Evolutionary conservation across 2,113 vertebrate species (phyloP).

Genomic region (Falco punctatus): DNA sequence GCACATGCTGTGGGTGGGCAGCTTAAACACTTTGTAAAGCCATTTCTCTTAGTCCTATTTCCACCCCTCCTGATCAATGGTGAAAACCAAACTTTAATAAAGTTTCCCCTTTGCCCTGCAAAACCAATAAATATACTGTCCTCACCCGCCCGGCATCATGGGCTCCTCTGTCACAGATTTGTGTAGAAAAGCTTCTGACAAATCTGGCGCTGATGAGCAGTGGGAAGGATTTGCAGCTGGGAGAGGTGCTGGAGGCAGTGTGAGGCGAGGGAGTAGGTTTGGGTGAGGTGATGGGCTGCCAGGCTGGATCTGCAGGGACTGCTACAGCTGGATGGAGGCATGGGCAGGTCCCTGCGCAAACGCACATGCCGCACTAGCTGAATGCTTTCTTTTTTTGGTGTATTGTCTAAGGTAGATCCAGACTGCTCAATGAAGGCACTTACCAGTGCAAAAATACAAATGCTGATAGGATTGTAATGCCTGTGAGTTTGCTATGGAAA

Average conservation of each 20-base stretch:
- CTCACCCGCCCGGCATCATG: background rate
- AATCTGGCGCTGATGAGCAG: background rate
- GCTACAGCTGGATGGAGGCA: background rate
- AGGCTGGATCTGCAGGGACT: background rate
- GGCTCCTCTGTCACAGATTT: background rate
- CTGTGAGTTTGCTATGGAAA: background rate
- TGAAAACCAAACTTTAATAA: background rate
- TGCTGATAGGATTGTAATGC: background rate
- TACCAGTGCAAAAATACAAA: background rate
- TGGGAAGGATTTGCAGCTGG: constrained; percentile 24
- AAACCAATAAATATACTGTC: background rate
- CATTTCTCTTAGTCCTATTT: background rate
- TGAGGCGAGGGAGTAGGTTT: background rate
- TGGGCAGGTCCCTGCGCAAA: background rate
- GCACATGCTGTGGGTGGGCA: constrained; percentile 21
- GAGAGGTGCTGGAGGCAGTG: background rate
- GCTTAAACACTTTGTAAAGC: background rate
- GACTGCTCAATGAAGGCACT: background rate
- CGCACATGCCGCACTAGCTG: background rate
- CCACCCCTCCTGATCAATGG: accelerated
- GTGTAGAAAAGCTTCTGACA: background rate
- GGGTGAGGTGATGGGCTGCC: background rate
- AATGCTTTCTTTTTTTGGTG: background rate
- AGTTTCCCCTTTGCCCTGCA: background rate
- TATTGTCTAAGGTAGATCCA: background rate